Evolutionary conservation across 2,888 invertebrate genomes (phyloP), one percentile per base, ranked within the genome.

Genomic region (Eupsilia transversa): DNA sequence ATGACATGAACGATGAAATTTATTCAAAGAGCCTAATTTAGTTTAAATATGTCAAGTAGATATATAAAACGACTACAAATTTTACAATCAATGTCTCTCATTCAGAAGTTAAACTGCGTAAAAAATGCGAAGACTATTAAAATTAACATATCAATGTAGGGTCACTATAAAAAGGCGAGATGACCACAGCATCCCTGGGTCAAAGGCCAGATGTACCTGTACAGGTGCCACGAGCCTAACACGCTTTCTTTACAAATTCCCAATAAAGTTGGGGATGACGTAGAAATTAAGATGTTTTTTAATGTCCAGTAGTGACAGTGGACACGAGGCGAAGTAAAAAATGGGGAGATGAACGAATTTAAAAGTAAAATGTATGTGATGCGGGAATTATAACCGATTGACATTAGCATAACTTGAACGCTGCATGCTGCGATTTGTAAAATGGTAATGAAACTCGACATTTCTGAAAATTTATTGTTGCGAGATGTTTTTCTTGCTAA

Each of bases 161-260:
- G 82, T 76, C 85, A 75, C n/a, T 67, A 71, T 70, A 84, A 84
- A 82, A 83, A 84, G 65, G 52, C 72, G 73, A 80, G 88, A 82
- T 88, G 88, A 86, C 88, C 88, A 67, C 87, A 88, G 89, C 88
- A 85, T 88, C 87, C 85, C 82, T 59, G 77, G 87, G 85, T 84
- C 86, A 85, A 63, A 85, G 86, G 83, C 73, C 89, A 81, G 59
- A 27, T 61, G 68, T 72, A 68, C 41, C 12, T 41, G n/a, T n/a
- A 52, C 86, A 63, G 70, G 76, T 82, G 85, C 83, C 89, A 85
- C 89, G 89, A 88, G 87, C 82, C 79, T 12, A 81, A 77, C 87
- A 88, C 89, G 74, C 89, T 86, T 85, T 87, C 88, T 83, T 87
- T 84, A 88, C 79, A 87, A 87, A 87, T 79, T 77, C 84, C 70